Conservation (phyloP, 2,113 vertebrate species). For the Balaeniceps rex region DNA sequence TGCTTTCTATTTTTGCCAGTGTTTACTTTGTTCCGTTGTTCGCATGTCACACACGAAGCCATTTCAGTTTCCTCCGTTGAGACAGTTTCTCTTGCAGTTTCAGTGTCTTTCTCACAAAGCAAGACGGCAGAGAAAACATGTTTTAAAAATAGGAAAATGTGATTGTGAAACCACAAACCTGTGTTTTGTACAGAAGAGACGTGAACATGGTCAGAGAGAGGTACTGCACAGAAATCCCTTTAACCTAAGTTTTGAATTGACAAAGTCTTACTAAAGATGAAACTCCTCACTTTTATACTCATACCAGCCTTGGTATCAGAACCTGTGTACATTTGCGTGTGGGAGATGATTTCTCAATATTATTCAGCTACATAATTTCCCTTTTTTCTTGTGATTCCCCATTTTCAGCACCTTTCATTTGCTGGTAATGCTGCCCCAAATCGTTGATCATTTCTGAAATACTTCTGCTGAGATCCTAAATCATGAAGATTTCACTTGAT, state of each 20-base stretch:
- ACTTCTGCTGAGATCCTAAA: neutral
- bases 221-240: neutral
- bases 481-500: neutral
- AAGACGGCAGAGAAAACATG: neutral
- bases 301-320: neutral
- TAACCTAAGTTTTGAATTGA: constrained; percentile 21
- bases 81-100: constrained; percentile 54
- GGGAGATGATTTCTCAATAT: constrained; percentile 18
- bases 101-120: constrained; percentile 25
- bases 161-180: constrained; percentile 39
- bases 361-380: constrained; percentile 49
- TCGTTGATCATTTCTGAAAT: neutral
- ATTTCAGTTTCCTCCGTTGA: constrained; percentile 24
- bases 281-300: constrained; percentile 43
- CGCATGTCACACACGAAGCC: neutral
- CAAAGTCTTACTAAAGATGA: constrained; percentile 18
- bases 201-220: neutral
- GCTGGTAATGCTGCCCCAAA: neutral
- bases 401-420: neutral
- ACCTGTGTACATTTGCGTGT: neutral
- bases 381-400: constrained; percentile 33
- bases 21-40: constrained; percentile 44
- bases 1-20: constrained; percentile 23
- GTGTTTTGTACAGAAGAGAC: constrained; percentile 2
- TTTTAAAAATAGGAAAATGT: constrained; percentile 63